phyloP scores from a whole-genome alignment of 1,140 invertebrate genomes.

The Phymorhynchus buccinoides region DNA sequence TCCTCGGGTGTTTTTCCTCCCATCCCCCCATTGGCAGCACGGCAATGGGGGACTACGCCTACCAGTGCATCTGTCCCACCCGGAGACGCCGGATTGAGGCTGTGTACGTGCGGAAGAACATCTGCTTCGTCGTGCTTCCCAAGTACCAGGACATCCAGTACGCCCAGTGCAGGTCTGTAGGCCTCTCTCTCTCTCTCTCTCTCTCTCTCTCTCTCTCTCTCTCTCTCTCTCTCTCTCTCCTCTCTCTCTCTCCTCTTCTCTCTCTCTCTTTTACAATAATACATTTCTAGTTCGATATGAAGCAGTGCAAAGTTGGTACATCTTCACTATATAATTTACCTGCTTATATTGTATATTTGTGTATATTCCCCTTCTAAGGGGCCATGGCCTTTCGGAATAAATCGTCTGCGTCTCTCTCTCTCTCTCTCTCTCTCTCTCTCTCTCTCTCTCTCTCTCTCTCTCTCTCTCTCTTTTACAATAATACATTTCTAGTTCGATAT shows the following conservation, averaged over 20 bases:
- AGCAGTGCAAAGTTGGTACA: too few relatives aligned
- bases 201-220: neutral
- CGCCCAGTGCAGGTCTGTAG: slow-evolving; percentile 29
- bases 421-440: too few relatives aligned
- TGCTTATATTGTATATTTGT: too few relatives aligned
- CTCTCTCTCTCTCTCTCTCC: neutral
- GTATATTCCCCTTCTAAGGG: too few relatives aligned
- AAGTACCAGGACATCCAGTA: slow-evolving; percentile 35
- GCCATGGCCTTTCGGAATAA: too few relatives aligned
- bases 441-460: too few relatives aligned
- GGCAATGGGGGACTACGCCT: slow-evolving; percentile 3
- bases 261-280: neutral
- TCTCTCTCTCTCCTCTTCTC: neutral
- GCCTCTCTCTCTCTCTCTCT: neutral
- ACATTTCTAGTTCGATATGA: too few relatives aligned
- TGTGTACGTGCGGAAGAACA: slow-evolving; percentile 18
- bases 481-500: too few relatives aligned
- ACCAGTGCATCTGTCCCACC: slow-evolving; percentile 30
- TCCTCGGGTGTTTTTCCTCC: too few relatives aligned
- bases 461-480: too few relatives aligned
- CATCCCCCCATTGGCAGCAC: slow-evolving; percentile 5
- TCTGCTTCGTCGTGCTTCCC: slow-evolving; percentile 33
- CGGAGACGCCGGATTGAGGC: neutral
- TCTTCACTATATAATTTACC: too few relatives aligned
- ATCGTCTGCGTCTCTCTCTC: too few relatives aligned